Percentiles rank a stretch among this genome's conserved stretches.
phyloP scores from a whole-genome alignment of 2,888 invertebrate genomes.

The Cetonia aurata region DNA sequence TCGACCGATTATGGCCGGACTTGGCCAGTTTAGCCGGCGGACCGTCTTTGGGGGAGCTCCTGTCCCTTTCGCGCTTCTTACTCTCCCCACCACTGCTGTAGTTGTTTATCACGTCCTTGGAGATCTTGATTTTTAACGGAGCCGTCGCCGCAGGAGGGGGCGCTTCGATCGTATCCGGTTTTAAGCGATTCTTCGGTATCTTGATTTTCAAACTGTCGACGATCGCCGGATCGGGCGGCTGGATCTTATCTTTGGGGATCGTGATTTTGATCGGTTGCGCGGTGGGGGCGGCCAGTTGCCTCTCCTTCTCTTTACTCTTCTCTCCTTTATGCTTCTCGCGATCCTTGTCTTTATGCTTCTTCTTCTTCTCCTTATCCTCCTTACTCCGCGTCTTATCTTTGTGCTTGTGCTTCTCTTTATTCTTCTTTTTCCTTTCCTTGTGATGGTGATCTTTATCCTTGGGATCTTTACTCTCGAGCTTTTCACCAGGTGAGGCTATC shows the following conservation, averaged over 20 bases:
- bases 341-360: conserved; percentile 81
- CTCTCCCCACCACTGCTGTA: conserved; percentile 53
- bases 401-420: conserved; percentile 83
- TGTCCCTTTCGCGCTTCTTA: conserved; percentile 64
- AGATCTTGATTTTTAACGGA: conserved; percentile 81
- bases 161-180: conserved; percentile 65
- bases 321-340: conserved; percentile 61
- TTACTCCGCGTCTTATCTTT: conserved; percentile 78
- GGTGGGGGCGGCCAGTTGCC: conserved; percentile 54
- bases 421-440: conserved; percentile 73
- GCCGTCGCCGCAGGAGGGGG: conserved; percentile 47
- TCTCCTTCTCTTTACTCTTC: conserved; percentile 54
- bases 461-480: conserved; percentile 59
- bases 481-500: conserved; percentile 45
- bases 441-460: conserved; percentile 60
- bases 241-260: conserved; percentile 73
- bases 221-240: conserved; percentile 50
- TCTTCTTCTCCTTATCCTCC: conserved; percentile 78
- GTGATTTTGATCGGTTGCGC: conserved; percentile 70
- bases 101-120: conserved; percentile 76
- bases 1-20: conserved; percentile 54
- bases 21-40: conserved; percentile 61
- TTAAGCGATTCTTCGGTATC: conserved; percentile 82
- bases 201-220: conserved; percentile 79
- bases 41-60: conserved; percentile 64